These are phyloP conservation scores for Harmothoe impar DNA, from an alignment of 2,888 invertebrate genomes.

Conservation along the genomic window DNA sequence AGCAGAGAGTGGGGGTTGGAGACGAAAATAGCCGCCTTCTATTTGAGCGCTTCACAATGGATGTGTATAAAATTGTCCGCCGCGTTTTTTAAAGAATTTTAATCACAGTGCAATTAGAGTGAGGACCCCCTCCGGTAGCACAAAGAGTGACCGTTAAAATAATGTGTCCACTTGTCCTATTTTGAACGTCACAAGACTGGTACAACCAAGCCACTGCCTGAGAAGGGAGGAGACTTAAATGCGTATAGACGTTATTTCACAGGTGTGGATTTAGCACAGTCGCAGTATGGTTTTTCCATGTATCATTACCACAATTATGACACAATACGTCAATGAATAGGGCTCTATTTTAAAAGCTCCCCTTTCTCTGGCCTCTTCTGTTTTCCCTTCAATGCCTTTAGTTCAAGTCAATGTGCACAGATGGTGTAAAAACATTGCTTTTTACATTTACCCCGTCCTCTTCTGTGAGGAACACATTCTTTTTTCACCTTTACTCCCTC, in stretches of 20 bases:
- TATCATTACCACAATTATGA: background rate
- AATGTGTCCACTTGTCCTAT: slow-evolving; percentile 39
- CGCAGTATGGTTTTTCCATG: background rate
- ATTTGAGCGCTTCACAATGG: slow-evolving; percentile 29
- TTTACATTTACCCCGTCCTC: background rate
- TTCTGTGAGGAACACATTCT: background rate
- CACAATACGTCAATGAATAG: background rate
- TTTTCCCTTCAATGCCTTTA: background rate
- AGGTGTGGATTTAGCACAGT: background rate
- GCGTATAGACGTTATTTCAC: too few relatives aligned
- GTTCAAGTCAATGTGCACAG: background rate
- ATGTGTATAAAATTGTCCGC: slow-evolving; percentile 26
- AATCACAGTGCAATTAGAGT: slow-evolving; percentile 39
- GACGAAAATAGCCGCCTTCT: slow-evolving; percentile 17
- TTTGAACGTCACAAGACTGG: slow-evolving; percentile 16
- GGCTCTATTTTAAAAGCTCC: background rate
- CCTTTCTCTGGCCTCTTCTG: background rate
- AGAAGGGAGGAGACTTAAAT: background rate
- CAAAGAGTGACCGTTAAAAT: slow-evolving; percentile 42
- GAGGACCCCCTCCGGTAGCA: slow-evolving; percentile 26
- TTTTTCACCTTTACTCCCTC: background rate
- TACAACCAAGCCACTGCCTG: background rate
- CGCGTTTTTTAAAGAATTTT: slow-evolving; percentile 32
- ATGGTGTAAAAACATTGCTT: background rate
- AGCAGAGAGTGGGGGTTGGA: background rate